Evolutionary conservation across 2,888 invertebrate species (phyloP), one percentile per base, ranked within the genome.

Genomic region (Apotomis turbidana): DNA sequence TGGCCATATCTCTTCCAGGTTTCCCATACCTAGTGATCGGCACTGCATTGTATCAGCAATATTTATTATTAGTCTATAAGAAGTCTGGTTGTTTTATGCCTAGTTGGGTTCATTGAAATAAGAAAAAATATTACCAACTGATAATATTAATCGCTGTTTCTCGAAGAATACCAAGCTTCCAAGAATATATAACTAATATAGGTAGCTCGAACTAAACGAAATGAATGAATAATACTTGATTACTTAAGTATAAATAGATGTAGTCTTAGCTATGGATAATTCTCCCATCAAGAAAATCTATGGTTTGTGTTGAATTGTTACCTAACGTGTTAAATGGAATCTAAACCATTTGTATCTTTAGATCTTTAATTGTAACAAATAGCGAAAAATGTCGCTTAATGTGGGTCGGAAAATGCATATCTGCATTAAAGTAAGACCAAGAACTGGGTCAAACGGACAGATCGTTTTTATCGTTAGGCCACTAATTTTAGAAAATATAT

Each of bases 41-140:
- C 78, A 78, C 80, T 74, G 81, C 83, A 85, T 86, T 86, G 82
- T 86, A 78, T 78, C 80, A 81, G 85, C 81, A 75, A 75, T 78
- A 74, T 77, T 74, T 75, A 71, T 71, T 70, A 52, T 59, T 55
- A 38, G 68, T 69, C 27, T 55, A 8, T 60, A 41, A 15, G 8
- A 27, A 8, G 44, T 36, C 38, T 46, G 52, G 60, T 54, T 54
- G n/a, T 58, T 59, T 41, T 64, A 41, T 54, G 41, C 44, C 12
- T 64, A 55, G 13, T 62, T 27, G 36, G 9, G 13, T 9, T 62
- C 49, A 52, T 61, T 61, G 49, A 49, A 49, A 36, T 61, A 6
- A 49, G 15, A 49, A 61, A 46, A 38, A 38, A 57, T 36, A 36
- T 8, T 36, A 27, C 10, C 41, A 10, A 57, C 15, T 27, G 54